Conservation (phyloP, 2,888 invertebrate species). For the Osmoderma eremita region DNA sequence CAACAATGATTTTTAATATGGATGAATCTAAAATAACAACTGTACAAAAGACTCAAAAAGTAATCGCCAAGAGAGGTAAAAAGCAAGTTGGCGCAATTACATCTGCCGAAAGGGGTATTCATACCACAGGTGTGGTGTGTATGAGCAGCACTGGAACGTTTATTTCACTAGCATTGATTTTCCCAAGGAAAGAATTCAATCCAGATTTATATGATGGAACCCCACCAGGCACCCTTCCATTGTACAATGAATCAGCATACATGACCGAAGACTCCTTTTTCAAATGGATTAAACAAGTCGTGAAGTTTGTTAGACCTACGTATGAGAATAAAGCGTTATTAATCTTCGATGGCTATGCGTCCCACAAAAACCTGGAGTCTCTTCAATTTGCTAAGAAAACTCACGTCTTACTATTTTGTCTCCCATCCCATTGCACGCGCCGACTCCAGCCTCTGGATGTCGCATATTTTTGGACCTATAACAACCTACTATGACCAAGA, state of each 20-base stretch:
- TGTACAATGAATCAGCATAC: constrained; percentile 46
- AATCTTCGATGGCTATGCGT: neutral
- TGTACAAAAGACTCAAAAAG: no score
- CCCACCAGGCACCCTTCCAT: constrained; percentile 47
- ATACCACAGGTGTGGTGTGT: neutral
- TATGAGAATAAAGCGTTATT: constrained; percentile 43
- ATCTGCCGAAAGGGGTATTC: neutral
- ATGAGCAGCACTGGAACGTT: neutral
- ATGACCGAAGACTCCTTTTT: constrained; percentile 44
- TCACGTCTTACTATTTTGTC: neutral
- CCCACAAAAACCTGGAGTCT: neutral
- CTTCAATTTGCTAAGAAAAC: neutral
- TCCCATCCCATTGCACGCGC: neutral
- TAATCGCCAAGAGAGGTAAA: constrained; percentile 53
- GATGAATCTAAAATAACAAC: constrained; percentile 57
- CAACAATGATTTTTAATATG: constrained; percentile 54
- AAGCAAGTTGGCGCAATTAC: neutral
- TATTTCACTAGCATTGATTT: no score
- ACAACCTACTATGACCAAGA: neutral
- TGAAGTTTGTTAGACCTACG: no score
- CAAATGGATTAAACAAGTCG: no score
- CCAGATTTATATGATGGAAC: neutral
- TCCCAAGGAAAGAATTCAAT: neutral
- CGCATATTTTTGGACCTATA: neutral
- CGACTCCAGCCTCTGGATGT: no score